These are phyloP conservation scores for Sylvilagus bachmani DNA, from an alignment of 2,113 vertebrate species.

Conservation along the genomic window DNA sequence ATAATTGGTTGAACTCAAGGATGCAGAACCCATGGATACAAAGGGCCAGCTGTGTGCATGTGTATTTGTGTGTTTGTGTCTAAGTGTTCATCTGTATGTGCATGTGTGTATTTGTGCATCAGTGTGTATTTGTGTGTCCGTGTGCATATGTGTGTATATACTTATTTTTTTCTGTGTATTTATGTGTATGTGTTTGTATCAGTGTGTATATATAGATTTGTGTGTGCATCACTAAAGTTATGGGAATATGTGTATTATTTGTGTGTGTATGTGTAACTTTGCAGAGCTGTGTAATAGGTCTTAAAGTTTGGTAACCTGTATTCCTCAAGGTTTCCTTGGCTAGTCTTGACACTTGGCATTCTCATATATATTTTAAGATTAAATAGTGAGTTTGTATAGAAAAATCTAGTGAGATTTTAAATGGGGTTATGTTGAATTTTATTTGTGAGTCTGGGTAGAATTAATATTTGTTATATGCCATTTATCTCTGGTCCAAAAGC, in stretches of 20 bases:
- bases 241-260: background rate
- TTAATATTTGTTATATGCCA: background rate
- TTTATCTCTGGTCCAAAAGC: background rate
- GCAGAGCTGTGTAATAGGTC: background rate
- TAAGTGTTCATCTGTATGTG: background rate
- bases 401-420: constrained; percentile 34
- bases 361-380: background rate
- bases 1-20: too few species aligned
- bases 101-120: too few species aligned
- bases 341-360: background rate
- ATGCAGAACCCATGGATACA: too few species aligned
- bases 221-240: background rate
- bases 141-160: too few species aligned
- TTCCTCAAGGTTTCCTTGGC: background rate
- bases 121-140: too few species aligned
- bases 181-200: too few species aligned
- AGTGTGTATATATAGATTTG: too few species aligned
- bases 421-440: background rate
- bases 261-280: background rate
- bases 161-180: too few species aligned
- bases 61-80: background rate
- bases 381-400: background rate
- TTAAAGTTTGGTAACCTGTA: background rate
- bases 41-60: too few species aligned
- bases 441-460: background rate